Evolutionary conservation across 2,888 invertebrate genomes (phyloP).

Genomic region (Trichogramma dendrolimi): DNA sequence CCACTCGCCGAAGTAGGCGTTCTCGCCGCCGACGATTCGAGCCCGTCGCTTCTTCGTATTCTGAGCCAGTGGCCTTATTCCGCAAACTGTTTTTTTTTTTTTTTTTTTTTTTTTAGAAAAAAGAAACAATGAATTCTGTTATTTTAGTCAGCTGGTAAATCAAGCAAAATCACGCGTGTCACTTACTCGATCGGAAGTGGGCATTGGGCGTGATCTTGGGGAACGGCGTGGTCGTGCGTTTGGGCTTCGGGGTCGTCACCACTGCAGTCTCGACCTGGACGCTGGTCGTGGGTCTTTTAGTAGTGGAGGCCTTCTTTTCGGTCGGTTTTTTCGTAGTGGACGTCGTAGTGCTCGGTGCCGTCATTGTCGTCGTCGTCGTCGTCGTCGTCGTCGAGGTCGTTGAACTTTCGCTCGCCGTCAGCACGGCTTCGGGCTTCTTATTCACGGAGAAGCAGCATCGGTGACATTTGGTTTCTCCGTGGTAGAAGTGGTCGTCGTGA

Average conservation of each 20-base stretch:
- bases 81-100: constrained; percentile 66
- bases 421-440: constrained; percentile 2
- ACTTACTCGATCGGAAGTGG: constrained; percentile 43
- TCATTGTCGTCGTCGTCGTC: constrained; percentile 45
- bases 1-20: constrained; percentile 80
- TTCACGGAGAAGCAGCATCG: too few relatives aligned
- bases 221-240: constrained; percentile 27
- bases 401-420: constrained; percentile 26
- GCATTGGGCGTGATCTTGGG: constrained; percentile 28
- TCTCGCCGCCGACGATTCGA: constrained; percentile 86
- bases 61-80: constrained; percentile 75
- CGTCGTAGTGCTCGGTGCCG: constrained; percentile 36
- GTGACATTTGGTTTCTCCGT: too few relatives aligned
- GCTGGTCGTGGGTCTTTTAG: constrained; percentile 43
- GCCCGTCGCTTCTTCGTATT: constrained; percentile 52
- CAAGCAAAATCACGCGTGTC: neutral
- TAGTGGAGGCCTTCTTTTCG: constrained; percentile 37
- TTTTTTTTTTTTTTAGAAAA: neutral
- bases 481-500: constrained; percentile 26
- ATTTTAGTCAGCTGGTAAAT: neutral
- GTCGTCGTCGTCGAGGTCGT: constrained; percentile 38
- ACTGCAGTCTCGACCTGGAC: constrained; percentile 43
- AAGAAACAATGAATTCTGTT: neutral
- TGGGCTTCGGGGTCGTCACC: constrained; percentile 40
- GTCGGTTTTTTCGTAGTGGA: constrained; percentile 39